Percentiles rank a stretch among this genome's conserved stretches.
phyloP scores from a whole-genome alignment of 92 coral and sea anemone genomes.

The Nematostella vectensis region DNA sequence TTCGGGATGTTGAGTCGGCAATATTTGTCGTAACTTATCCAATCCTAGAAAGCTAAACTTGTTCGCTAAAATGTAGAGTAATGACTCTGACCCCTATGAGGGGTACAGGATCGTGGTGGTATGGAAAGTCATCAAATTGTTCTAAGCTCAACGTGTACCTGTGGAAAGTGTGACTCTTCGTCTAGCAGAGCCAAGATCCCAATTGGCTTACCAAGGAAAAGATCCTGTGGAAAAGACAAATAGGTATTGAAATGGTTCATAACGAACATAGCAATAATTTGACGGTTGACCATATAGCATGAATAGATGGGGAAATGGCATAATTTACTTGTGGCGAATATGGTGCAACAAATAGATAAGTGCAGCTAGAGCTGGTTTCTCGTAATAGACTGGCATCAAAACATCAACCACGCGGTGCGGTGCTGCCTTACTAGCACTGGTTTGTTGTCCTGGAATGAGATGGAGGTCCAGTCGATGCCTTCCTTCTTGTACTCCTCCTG shows the following conservation, averaged over 20 bases:
- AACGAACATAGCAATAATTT: not conserved
- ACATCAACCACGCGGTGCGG: too few species aligned
- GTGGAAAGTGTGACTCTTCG: slow-evolving; percentile 83
- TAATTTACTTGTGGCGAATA: too few species aligned
- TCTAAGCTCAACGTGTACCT: too few species aligned
- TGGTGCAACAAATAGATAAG: too few species aligned
- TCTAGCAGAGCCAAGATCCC: slow-evolving; percentile 70
- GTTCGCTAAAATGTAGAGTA: not conserved
- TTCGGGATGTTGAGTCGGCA: too few species aligned
- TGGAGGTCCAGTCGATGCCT: slow-evolving; percentile 73
- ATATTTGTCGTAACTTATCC: too few species aligned
- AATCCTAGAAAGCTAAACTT: too few species aligned
- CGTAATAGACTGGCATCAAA: too few species aligned
- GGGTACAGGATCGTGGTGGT: not conserved
- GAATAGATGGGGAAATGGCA: too few species aligned
- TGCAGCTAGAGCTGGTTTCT: too few species aligned
- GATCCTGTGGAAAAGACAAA: slow-evolving; percentile 29
- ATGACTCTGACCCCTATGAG: not conserved
- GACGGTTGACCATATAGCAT: not conserved
- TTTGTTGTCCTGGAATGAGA: slow-evolving; percentile 71
- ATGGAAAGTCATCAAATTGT: too few species aligned
- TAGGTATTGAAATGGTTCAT: not conserved
- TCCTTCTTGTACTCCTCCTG: slow-evolving; percentile 79
- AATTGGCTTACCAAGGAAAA: slow-evolving; percentile 66
- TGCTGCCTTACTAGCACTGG: slow-evolving; percentile 60